Evolutionary conservation across 1,140 invertebrate species (phyloP), one percentile per base, ranked within the genome.

Genomic region (Drosophila punjabiensis): DNA sequence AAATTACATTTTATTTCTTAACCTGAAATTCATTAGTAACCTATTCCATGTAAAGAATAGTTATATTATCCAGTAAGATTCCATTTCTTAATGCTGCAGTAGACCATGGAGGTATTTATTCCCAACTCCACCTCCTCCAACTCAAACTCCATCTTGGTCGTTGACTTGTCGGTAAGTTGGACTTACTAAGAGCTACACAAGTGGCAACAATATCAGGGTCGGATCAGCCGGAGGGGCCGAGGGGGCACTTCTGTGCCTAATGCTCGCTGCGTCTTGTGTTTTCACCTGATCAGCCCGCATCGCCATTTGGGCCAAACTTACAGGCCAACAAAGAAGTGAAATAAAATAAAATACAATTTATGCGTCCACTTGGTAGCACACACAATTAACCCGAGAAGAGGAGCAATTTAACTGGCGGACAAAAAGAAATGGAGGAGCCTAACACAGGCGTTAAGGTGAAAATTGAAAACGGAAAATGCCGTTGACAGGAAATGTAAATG

Each of bases 391-490:
- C 70, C 50, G n/a, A 47, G 14, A 60, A 32, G 53, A 61, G 37
- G 65, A 47, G 73, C 73, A 64, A 47, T 45, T 67, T 35, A 64
- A 67, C 59, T 64, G 64, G 64, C 37, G 13, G 59, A 50, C 24
- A 28, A 28, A 66, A 73, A 75, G 81, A 71, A 81, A 73, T 89
- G 82, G 81, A 79, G 66, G 70, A 63, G 76, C 78, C 76, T 48
- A 90, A 86, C 81, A 88, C 82, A 89, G 82, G 86, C 86, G 87
- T 89, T 86, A 86, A 89, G 76, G 86, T 85, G 85, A 84, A 88
- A 88, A 88, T 76, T 81, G 59, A 69, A 79, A 74, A 48, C 79
- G 81, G 55, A 67, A 79, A 75, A 48, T 66, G 70, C 74, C 64
- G 84, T 83, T 80, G 82, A 90, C 86, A 89, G 86, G 86, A 89